Evolutionary conservation across 2,797 vertebrate genomes (phyloP).

Genomic region (Rhabdophis nuchalis): DNA sequence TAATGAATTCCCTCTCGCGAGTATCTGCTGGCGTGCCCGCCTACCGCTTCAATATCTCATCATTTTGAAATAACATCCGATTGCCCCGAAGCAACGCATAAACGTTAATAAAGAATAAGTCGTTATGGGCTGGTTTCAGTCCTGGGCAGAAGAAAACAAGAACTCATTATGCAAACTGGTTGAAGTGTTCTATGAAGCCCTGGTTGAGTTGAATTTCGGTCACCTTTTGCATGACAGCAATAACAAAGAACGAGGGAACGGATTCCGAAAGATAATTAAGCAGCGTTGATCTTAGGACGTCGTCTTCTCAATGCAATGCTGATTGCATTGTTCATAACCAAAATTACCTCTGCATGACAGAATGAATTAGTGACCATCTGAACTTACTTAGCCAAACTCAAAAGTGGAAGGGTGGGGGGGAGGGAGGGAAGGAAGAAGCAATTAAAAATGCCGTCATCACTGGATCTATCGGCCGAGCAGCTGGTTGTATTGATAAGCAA

Average conservation of each 20-base stretch:
- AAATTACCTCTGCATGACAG: constrained; percentile 80
- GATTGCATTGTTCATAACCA: constrained; percentile 77
- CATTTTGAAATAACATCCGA: constrained; percentile 56
- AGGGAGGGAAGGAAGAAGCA: constrained; percentile 77
- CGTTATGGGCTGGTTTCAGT: constrained; percentile 59
- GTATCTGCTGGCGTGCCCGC: background rate
- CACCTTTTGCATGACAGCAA: constrained; percentile 66
- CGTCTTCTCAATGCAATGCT: constrained; percentile 73
- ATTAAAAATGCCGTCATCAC: constrained; percentile 81
- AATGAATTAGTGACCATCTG: constrained; percentile 90
- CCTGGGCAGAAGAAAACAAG: constrained; percentile 58
- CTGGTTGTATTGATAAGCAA: constrained; percentile 84
- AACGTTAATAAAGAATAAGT: constrained; percentile 61
- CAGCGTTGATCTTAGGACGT: constrained; percentile 69
- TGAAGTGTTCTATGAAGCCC: constrained; percentile 61
- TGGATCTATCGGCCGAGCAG: constrained; percentile 75
- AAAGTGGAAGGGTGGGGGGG: constrained; percentile 14
- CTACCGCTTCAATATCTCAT: constrained; percentile 44
- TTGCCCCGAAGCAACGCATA: constrained; percentile 49
- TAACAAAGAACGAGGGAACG: constrained; percentile 65
- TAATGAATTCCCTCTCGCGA: background rate
- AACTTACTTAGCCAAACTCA: constrained; percentile 83
- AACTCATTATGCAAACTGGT: constrained; percentile 59
- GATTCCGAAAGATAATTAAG: constrained; percentile 72
- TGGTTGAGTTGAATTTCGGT: constrained; percentile 66